Base-by-base conservation (phyloP, 1,140 invertebrate genomes). In the Brachystomella parvula region DNA sequence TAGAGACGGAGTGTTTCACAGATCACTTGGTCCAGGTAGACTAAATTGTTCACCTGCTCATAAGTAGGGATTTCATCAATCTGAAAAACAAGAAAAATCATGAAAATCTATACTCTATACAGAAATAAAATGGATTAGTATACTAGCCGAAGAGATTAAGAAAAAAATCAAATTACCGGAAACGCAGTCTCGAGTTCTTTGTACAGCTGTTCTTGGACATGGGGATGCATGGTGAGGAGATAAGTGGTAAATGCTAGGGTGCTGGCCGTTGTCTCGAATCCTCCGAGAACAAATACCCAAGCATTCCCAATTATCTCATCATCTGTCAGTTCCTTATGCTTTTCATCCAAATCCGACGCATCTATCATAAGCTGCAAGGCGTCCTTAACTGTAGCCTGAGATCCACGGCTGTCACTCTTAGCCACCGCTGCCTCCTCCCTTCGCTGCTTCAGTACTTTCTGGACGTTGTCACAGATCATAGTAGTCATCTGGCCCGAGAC, bases 261-360 rank as follows among this genome's bases (percentile, higher is more conserved):
- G 6, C 76, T 80, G 39, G 80, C 77, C 0, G 80, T 82, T 1
- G 82, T 83, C 67, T 79, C 78, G 65, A 76, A 81, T 17, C 81
- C 80, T 6, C 78, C 81, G 3, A 81, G 61, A 24, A 82, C 62
- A 63, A 82, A 81, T 0, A 82, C 60, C 60, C 60, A 62, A 15
- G 77, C 75, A 57, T 81, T 78, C 2, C 76, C 77, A 28, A 80
- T 74, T 47, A 83, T 75, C 72, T 81, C 79, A 12, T 75, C 69
- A 32, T 77, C 76, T 0, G 75, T 76, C 21, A 80, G 71, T 2
- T 70, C 61, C 26, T 63, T 62, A 29, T 63, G 28, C 3, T 65
- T 56, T 44, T 29, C 57, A 17, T 64, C 49, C 32, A n/a, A 24
- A 17, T 70, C 64, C 6, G 65, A 31, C 12, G 65, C 62, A 29